Evolutionary conservation across 2,113 vertebrate species (phyloP).

Genomic region (Centropus bengalensis): DNA sequence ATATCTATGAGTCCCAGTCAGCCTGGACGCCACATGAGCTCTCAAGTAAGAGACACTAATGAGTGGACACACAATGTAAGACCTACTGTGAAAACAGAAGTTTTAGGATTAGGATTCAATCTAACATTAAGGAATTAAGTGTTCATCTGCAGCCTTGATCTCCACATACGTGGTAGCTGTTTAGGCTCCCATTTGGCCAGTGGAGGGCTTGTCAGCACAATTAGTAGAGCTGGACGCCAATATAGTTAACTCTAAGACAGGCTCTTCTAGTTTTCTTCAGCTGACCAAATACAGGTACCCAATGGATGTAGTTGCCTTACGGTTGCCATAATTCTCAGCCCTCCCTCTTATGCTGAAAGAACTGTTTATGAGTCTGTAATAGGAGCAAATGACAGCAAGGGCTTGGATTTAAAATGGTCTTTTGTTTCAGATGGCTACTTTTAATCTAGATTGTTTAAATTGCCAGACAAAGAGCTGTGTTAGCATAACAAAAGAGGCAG

Average conservation of each 20-base stretch:
- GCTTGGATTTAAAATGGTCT: not conserved
- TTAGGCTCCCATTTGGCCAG: not conserved
- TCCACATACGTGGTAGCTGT: no score
- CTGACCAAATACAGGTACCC: not conserved
- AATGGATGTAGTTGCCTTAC: not conserved
- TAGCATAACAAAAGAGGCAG: not conserved
- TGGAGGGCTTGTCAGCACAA: not conserved
- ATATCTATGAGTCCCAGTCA: not conserved
- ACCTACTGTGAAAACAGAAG: not conserved
- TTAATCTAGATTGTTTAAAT: not conserved
- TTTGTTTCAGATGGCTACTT: not conserved
- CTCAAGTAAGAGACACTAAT: not conserved
- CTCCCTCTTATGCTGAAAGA: not conserved
- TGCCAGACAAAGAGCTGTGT: not conserved
- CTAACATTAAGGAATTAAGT: not conserved
- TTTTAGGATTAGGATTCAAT: not conserved
- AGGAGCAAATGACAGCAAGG: not conserved
- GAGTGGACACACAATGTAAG: not conserved
- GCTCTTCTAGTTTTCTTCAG: not conserved
- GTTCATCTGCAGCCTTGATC: not conserved
- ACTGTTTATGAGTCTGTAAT: not conserved
- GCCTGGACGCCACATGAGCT: not conserved
- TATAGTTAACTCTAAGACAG: not conserved
- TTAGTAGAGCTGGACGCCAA: not conserved
- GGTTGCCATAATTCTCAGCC: not conserved